Conservation (phyloP, 2,797 vertebrate species). For the Aeoliscus strigatus region DNA sequence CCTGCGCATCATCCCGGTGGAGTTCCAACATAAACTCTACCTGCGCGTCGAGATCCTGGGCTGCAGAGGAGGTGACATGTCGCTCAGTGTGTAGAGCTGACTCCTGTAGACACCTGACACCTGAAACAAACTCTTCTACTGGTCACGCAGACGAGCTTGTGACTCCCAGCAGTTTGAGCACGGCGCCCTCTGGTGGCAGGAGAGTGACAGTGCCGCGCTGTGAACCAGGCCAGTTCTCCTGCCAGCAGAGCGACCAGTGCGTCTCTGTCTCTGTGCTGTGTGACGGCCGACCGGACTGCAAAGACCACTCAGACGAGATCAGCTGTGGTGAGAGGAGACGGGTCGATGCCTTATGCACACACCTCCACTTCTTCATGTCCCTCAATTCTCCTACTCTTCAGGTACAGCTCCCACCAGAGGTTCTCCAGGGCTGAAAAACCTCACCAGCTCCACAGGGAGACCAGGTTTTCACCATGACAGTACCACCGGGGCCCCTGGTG, state of each 20-base stretch:
- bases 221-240: slow-evolving; percentile 59
- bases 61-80: slow-evolving; percentile 73
- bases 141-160: slow-evolving; percentile 63
- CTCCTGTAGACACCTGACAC: too few relatives aligned
- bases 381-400: background rate
- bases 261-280: slow-evolving; percentile 72
- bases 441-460: slow-evolving; percentile 54
- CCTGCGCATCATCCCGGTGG: slow-evolving; percentile 76
- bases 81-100: too few relatives aligned
- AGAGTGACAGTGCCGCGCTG: slow-evolving; percentile 62
- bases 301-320: slow-evolving; percentile 78
- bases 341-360: too few relatives aligned
- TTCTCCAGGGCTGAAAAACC: slow-evolving; percentile 63
- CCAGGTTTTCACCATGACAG: slow-evolving; percentile 54
- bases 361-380: background rate
- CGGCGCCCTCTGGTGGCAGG: slow-evolving; percentile 37
- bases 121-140: background rate
- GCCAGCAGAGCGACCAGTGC: slow-evolving; percentile 62
- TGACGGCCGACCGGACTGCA: slow-evolving; percentile 77
- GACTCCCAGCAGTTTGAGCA: slow-evolving; percentile 54
- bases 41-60: slow-evolving; percentile 79
- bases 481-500: slow-evolving; percentile 58
- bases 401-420: slow-evolving; percentile 52
- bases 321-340: slow-evolving; percentile 69
- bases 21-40: slow-evolving; percentile 75